These are phyloP conservation scores for Hydrocynus forskahlii DNA, from an alignment of 2,797 vertebrate genomes.

Conservation along the genomic window DNA sequence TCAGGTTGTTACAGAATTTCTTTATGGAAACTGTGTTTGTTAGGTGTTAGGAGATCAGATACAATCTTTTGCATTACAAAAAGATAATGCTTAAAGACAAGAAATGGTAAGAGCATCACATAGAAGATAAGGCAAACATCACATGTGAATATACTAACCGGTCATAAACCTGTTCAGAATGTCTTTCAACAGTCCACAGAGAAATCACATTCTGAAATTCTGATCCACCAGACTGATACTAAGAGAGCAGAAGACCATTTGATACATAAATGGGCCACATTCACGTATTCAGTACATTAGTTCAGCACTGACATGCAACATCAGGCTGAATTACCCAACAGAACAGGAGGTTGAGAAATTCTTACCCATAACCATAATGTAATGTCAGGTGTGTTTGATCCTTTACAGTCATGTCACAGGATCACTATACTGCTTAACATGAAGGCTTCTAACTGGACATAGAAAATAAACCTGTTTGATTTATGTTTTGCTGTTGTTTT, in stretches of 20 bases:
- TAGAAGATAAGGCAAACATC: slow-evolving; percentile 52
- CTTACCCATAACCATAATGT: not conserved
- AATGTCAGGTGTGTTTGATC: slow-evolving; percentile 7
- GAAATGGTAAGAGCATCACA: slow-evolving; percentile 48
- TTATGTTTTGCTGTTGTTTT: not conserved
- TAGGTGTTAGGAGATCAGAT: slow-evolving; percentile 27
- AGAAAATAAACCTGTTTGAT: slow-evolving; percentile 26
- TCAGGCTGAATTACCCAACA: not conserved
- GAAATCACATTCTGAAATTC: slow-evolving; percentile 47
- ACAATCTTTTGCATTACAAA: slow-evolving; percentile 34
- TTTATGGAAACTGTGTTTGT: slow-evolving; percentile 5
- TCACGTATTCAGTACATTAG: slow-evolving; percentile 28
- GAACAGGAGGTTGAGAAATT: not conserved
- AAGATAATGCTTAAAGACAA: slow-evolving; percentile 36
- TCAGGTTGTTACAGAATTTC: slow-evolving; percentile 1
- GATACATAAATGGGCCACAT: slow-evolving; percentile 40
- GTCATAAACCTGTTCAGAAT: slow-evolving; percentile 42
- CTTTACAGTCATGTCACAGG: not conserved
- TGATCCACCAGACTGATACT: slow-evolving; percentile 30
- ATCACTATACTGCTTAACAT: slow-evolving; percentile 16
- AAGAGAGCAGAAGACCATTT: slow-evolving; percentile 33
- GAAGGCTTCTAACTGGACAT: slow-evolving; percentile 13
- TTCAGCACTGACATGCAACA: slow-evolving; percentile 5
- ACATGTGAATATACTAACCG: slow-evolving; percentile 38
- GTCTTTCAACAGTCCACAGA: slow-evolving; percentile 49